These are phyloP conservation scores for Osmoderma eremita DNA, from an alignment of 2,888 invertebrate genomes.

Conservation along the genomic window DNA sequence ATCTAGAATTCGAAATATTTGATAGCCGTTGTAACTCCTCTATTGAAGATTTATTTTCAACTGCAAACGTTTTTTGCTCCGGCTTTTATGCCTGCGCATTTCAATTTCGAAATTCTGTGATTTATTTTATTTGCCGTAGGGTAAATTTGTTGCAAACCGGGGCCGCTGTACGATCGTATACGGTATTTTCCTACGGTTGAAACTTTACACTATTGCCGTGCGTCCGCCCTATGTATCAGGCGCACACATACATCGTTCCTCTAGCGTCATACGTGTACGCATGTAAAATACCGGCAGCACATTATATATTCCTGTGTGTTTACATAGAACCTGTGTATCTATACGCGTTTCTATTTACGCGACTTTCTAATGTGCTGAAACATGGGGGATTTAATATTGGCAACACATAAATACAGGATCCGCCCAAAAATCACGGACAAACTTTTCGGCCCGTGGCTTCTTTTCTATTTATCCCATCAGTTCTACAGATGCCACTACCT, in stretches of 20 bases:
- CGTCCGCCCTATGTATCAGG: neutral
- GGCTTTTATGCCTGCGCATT: slow-evolving; percentile 44
- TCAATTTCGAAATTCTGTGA: slow-evolving; percentile 46
- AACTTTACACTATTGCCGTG: slow-evolving; percentile 23
- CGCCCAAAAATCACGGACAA: too few species aligned
- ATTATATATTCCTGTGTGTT: slow-evolving; percentile 6
- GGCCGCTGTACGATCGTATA: slow-evolving; percentile 14
- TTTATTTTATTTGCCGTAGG: slow-evolving; percentile 45
- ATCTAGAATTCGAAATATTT: slow-evolving; percentile 46
- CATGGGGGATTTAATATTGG: neutral
- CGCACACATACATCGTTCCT: slow-evolving; percentile 1
- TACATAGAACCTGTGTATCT: neutral
- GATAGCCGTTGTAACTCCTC: slow-evolving; percentile 46
- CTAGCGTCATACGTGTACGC: neutral
- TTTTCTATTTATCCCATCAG: too few species aligned
- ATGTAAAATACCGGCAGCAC: neutral
- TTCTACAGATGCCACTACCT: too few species aligned
- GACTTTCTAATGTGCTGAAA: slow-evolving; percentile 8
- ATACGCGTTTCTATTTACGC: neutral
- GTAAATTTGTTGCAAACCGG: slow-evolving; percentile 40
- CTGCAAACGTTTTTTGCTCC: slow-evolving; percentile 43
- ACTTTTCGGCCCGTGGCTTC: too few species aligned
- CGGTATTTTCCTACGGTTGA: slow-evolving; percentile 9
- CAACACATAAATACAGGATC: too few species aligned
- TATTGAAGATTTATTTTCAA: slow-evolving; percentile 45